Conservation (phyloP, 1,140 invertebrate species). For the Eumeta japonica region DNA sequence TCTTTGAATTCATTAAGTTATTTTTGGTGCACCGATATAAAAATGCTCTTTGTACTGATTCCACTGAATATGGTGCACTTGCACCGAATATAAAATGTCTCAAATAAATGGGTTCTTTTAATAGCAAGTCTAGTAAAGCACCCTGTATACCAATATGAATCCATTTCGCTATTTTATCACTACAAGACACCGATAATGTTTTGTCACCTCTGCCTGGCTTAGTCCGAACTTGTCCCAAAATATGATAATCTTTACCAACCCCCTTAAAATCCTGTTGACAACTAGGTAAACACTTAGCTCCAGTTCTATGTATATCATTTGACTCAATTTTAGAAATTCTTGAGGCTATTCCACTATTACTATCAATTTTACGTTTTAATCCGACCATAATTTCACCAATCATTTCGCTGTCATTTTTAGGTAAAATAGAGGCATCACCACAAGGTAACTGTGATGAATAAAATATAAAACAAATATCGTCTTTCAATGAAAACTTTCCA, state of each 20-base stretch:
- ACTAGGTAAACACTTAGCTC: constrained; percentile 78
- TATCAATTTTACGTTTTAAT: constrained; percentile 17
- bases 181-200: constrained; percentile 88
- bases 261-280: constrained; percentile 57
- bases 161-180: constrained; percentile 92
- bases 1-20: constrained; percentile 27
- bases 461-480: constrained; percentile 76
- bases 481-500: constrained; percentile 56
- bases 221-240: constrained; percentile 72
- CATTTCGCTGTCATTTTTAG: constrained; percentile 47
- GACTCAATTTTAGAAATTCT: constrained; percentile 33
- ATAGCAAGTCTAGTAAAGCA: constrained; percentile 69
- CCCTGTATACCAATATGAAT: constrained; percentile 81
- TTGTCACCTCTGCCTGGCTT: constrained; percentile 91
- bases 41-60: constrained; percentile 68
- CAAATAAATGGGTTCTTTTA: constrained; percentile 70
- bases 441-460: constrained; percentile 87
- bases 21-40: constrained; percentile 26
- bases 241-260: constrained; percentile 67
- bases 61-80: constrained; percentile 62
- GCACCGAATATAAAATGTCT: constrained; percentile 71
- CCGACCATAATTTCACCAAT: constrained; percentile 27
- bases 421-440: constrained; percentile 91
- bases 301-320: constrained; percentile 77
- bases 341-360: constrained; percentile 16